Conservation (phyloP, 1,140 invertebrate genomes). For the Leptinotarsa texana region DNA sequence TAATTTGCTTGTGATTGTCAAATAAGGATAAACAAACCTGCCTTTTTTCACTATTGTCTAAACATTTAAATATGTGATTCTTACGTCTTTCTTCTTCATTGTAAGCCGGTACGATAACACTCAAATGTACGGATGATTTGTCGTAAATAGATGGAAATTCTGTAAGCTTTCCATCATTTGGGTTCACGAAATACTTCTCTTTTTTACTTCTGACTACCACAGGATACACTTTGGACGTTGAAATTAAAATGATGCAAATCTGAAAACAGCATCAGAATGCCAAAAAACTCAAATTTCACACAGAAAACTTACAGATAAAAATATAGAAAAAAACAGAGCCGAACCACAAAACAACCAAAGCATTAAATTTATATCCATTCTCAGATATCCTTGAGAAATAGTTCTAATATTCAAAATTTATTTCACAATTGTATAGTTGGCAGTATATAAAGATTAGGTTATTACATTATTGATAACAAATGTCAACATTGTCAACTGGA, state of each 20-base stretch:
- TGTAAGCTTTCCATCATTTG: constrained; percentile 60
- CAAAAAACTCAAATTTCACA: neutral
- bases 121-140: constrained; percentile 70
- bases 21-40: constrained; percentile 11
- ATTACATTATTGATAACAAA: too few species aligned
- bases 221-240: constrained; percentile 70
- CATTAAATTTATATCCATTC: too few species aligned
- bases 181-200: constrained; percentile 78
- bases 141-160: constrained; percentile 79
- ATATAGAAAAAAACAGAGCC: constrained; percentile 41
- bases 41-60: constrained; percentile 2
- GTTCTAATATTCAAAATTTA: too few species aligned
- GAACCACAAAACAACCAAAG: constrained; percentile 41
- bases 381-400: too few species aligned
- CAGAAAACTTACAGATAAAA: constrained; percentile 44
- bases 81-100: constrained; percentile 92
- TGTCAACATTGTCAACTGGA: too few species aligned
- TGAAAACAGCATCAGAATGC: constrained; percentile 52
- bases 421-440: too few species aligned
- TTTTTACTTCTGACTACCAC: constrained; percentile 67
- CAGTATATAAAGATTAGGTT: too few species aligned
- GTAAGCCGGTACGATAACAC: constrained; percentile 94
- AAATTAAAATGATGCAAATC: constrained; percentile 63
- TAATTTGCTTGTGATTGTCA: constrained; percentile 19
- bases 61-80: constrained; percentile 48